These are phyloP conservation scores for Esox masquinongy DNA, from an alignment of 2,797 vertebrate genomes.

Conservation along the genomic window DNA sequence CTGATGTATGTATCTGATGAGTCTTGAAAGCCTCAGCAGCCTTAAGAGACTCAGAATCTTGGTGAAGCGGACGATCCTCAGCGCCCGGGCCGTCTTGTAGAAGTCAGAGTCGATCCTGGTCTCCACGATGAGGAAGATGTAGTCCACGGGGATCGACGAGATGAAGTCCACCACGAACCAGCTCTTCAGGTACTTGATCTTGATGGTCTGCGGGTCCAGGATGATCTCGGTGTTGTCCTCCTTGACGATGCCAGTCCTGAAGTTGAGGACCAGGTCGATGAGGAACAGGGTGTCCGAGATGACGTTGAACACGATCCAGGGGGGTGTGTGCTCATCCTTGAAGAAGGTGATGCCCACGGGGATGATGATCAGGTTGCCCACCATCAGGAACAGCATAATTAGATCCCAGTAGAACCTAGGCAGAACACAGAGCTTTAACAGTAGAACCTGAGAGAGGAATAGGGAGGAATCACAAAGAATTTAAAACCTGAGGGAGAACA, in stretches of 20 bases:
- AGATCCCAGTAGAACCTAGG: conserved; percentile 98
- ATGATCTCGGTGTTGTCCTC: conserved; percentile 99
- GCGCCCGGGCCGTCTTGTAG: conserved; percentile 95
- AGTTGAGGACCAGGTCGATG: conserved; percentile 97
- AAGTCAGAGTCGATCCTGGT: conserved; percentile 97
- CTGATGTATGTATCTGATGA: conserved; percentile 98
- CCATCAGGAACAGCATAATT: conserved; percentile 98
- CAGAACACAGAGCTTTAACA: conserved; percentile 1
- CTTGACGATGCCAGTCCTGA: conserved; percentile 96
- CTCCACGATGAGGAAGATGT: conserved; percentile 99
- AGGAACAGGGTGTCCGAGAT: conserved; percentile 99
- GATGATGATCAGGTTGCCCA: conserved; percentile 99
- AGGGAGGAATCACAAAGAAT: not conserved
- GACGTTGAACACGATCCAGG: conserved; percentile 99
- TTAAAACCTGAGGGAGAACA: not conserved
- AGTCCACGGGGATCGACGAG: conserved; percentile 98
- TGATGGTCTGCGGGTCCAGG: conserved; percentile 94
- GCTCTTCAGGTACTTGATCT: conserved; percentile 96
- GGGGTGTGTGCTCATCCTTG: conserved; percentile 97
- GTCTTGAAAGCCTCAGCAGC: conserved; percentile 91
- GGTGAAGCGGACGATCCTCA: conserved; percentile 97
- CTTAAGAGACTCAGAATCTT: conserved; percentile 97
- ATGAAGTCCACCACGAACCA: conserved; percentile 99
- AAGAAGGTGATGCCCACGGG: conserved; percentile 99
- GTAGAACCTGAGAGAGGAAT: not conserved